Percentiles rank a stretch among this genome's conserved stretches.
Conservation (phyloP, 1,140 invertebrate genomes). For the Popillia japonica region DNA sequence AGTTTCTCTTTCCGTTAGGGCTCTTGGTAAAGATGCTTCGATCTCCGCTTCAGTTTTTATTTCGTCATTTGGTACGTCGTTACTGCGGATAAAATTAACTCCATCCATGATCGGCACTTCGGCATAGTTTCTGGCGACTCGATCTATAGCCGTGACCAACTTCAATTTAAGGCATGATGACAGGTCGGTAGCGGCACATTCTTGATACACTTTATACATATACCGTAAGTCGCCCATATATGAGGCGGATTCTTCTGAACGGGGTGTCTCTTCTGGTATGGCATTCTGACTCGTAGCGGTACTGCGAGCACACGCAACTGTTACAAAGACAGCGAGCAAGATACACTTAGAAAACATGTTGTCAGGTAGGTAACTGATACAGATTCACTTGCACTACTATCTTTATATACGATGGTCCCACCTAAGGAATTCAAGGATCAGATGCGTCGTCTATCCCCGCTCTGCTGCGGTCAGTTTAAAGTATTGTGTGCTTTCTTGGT, state of each 20-base stretch:
- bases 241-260: slow-evolving; percentile 53
- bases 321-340: slow-evolving; percentile 58
- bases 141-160: slow-evolving; percentile 74
- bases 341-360: slow-evolving; percentile 58
- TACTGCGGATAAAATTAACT: slow-evolving; percentile 73
- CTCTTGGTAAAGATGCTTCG: slow-evolving; percentile 73
- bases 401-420: slow-evolving; percentile 55
- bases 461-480: slow-evolving; percentile 41
- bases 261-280: slow-evolving; percentile 61
- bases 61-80: slow-evolving; percentile 58
- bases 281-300: slow-evolving; percentile 61
- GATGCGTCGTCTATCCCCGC: slow-evolving; percentile 43
- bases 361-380: slow-evolving; percentile 54
- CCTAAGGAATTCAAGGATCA: slow-evolving; percentile 47
- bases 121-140: slow-evolving; percentile 69
- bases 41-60: slow-evolving; percentile 67
- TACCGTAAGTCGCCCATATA: slow-evolving; percentile 65
- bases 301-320: slow-evolving; percentile 59
- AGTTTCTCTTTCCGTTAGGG: slow-evolving; percentile 74
- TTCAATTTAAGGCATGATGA: slow-evolving; percentile 80
- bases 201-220: slow-evolving; percentile 74
- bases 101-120: slow-evolving; percentile 74
- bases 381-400: slow-evolving; percentile 58
- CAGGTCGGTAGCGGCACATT: slow-evolving; percentile 74
- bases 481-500: slow-evolving; percentile 16